These are phyloP conservation scores for Trachythela sp. DNA, from an alignment of 64 coral and sea anemone species.

Conservation along the genomic window DNA sequence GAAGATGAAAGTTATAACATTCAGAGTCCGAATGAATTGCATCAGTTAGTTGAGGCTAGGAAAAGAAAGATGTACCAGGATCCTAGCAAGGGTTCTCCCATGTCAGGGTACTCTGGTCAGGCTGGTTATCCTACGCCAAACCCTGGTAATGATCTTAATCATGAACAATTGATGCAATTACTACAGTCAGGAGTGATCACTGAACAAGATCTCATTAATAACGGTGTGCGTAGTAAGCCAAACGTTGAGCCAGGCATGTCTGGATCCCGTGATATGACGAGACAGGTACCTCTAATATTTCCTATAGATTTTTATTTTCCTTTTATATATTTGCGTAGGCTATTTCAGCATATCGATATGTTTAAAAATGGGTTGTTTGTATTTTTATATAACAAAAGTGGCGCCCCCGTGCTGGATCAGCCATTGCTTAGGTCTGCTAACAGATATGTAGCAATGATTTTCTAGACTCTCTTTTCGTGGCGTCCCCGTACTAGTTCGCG, in stretches of 20 bases:
- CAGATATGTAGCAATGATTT: no score
- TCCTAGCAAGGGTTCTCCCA: no score
- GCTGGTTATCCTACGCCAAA: not conserved
- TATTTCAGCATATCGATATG: no score
- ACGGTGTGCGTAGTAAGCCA: not conserved
- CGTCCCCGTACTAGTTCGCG: no score
- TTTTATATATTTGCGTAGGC: no score
- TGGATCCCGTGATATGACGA: not conserved
- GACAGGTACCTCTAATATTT: not conserved
- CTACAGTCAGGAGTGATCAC: not conserved
- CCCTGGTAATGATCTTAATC: not conserved
- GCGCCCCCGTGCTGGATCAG: no score
- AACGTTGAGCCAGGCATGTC: not conserved
- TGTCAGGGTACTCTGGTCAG: not conserved
- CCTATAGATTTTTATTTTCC: no score
- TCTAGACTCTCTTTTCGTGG: no score
- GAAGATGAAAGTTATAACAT: not conserved
- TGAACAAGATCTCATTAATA: constrained; percentile 5
- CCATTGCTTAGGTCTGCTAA: no score
- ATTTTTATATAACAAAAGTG: no score
- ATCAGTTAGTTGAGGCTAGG: not conserved
- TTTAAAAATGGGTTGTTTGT: no score
- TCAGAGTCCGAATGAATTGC: not conserved
- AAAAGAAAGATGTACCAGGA: no score
- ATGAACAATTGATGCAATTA: not conserved